Conservation (phyloP, 35 echinoderm and acorn worm species). For the Diadema setosum region DNA sequence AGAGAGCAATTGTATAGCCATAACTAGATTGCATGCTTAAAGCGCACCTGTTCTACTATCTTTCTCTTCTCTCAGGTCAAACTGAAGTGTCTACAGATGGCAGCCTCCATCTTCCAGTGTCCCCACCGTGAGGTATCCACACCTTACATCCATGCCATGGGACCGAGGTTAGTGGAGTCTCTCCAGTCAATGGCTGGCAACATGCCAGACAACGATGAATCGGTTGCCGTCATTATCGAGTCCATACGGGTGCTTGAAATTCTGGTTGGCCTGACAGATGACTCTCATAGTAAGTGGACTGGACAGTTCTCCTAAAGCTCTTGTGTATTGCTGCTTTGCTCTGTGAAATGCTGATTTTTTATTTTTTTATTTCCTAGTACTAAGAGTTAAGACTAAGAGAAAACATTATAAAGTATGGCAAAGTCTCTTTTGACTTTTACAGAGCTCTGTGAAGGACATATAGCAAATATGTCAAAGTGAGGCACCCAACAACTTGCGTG, state of each 20-base stretch:
- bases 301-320: no score
- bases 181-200: conserved; percentile 60
- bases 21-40: no score
- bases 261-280: conserved; percentile 84
- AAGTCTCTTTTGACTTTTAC: no score
- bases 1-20: no score
- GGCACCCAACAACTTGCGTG: no score
- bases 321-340: no score
- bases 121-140: conserved; percentile 78
- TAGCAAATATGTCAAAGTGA: no score
- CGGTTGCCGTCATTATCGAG: conserved; percentile 84
- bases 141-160: conserved; percentile 90
- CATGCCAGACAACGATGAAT: conserved; percentile 70
- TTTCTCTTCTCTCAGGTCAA: conserved; percentile 61
- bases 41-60: background rate
- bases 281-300: conserved; percentile 91
- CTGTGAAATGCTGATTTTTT: no score
- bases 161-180: conserved; percentile 87
- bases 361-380: no score
- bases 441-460: no score
- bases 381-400: no score
- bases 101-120: conserved; percentile 83
- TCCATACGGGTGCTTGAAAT: conserved; percentile 81
- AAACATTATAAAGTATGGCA: no score
- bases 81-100: conserved; percentile 83